Conservation (phyloP, 2,888 invertebrate species). For the Chymomyza caudatula region DNA sequence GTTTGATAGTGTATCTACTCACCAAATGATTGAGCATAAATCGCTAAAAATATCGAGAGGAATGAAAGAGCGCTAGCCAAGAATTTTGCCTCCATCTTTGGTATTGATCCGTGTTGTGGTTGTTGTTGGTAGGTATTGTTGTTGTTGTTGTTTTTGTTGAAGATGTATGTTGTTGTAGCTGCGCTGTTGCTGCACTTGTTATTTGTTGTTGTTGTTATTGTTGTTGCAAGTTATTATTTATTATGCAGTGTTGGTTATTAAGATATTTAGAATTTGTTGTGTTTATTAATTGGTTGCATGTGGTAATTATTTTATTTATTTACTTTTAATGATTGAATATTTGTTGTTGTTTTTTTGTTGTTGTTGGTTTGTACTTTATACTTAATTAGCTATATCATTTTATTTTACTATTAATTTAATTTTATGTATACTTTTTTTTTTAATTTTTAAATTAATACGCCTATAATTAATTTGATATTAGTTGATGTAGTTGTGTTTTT, state of each 20-base stretch:
- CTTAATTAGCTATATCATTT: slow-evolving; percentile 67
- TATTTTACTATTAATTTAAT: slow-evolving; percentile 41
- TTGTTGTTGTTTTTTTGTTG: slow-evolving; percentile 28
- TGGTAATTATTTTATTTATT: slow-evolving; percentile 5
- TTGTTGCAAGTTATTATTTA: slow-evolving; percentile 33
- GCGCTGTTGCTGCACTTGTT: slow-evolving; percentile 35
- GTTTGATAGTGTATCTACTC: slow-evolving; percentile 49
- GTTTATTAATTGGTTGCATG: slow-evolving; percentile 22
- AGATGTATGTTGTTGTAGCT: slow-evolving; percentile 27
- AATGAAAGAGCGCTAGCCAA: slow-evolving; percentile 77
- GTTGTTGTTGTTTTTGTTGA: slow-evolving; percentile 31
- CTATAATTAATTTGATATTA: slow-evolving; percentile 66
- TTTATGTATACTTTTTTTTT: slow-evolving; percentile 39
- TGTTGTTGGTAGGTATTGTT: slow-evolving; percentile 49
- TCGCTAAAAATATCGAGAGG: slow-evolving; percentile 78
- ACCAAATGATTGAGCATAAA: slow-evolving; percentile 77
- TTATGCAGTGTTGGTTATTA: slow-evolving; percentile 42
- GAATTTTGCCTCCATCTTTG: slow-evolving; percentile 78
- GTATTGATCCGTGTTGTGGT: slow-evolving; percentile 75
- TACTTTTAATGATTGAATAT: slow-evolving; percentile 43
- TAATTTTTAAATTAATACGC: slow-evolving; percentile 48
- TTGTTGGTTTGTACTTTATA: slow-evolving; percentile 60
- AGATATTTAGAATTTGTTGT: slow-evolving; percentile 48
- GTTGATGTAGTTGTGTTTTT: slow-evolving; percentile 60
- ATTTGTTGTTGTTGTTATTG: slow-evolving; percentile 27